These are phyloP conservation scores for Hydrocynus forskahlii DNA, from an alignment of 2,797 vertebrate genomes.

Conservation along the genomic window DNA sequence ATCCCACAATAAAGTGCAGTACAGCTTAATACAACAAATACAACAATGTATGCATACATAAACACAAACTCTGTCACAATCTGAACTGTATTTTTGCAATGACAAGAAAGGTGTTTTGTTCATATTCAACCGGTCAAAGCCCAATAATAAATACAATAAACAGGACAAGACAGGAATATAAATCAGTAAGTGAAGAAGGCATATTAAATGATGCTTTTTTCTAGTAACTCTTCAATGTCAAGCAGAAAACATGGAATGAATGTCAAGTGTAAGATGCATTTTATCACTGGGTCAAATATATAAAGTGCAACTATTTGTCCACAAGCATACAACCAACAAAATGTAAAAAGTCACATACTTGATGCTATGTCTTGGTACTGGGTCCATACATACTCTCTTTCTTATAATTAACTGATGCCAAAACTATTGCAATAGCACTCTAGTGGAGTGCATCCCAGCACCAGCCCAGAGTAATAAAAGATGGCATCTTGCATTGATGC, in stretches of 20 bases:
- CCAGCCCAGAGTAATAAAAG: slow-evolving; percentile 54
- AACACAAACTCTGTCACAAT: too few relatives aligned
- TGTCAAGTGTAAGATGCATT: background rate
- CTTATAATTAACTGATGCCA: slow-evolving; percentile 49
- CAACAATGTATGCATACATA: too few relatives aligned
- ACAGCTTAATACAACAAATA: too few relatives aligned
- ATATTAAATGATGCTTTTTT: background rate
- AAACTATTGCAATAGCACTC: slow-evolving; percentile 35
- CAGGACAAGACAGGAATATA: too few relatives aligned
- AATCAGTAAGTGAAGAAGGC: too few relatives aligned
- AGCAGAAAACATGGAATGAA: background rate
- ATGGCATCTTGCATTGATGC: slow-evolving; percentile 53
- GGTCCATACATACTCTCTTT: slow-evolving; percentile 25
- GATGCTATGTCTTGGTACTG: slow-evolving; percentile 34
- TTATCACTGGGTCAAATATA: background rate
- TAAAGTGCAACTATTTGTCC: background rate
- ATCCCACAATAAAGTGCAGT: too few relatives aligned
- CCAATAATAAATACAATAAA: too few relatives aligned
- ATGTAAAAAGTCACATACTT: background rate
- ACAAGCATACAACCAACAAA: background rate
- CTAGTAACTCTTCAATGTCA: too few relatives aligned
- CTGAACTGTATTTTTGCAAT: too few relatives aligned
- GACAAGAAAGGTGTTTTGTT: too few relatives aligned
- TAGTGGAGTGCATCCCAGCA: slow-evolving; percentile 38
- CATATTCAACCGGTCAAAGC: background rate